Base-by-base conservation (phyloP, 2,797 vertebrate species). In the Trichosurus vulpecula region DNA sequence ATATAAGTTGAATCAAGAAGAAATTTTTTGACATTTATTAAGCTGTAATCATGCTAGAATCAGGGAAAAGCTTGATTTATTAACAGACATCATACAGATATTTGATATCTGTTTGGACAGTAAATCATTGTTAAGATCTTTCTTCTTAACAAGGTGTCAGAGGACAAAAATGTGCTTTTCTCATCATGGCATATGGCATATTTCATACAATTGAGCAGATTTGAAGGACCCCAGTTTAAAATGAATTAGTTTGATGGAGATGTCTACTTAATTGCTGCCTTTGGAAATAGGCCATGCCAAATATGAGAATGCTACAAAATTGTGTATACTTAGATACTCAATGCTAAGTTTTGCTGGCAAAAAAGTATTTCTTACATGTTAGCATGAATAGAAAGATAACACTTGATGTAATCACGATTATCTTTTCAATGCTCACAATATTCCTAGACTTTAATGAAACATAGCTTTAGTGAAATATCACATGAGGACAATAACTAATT, bases 361-460 rank as follows among this genome's bases (percentile, higher is more conserved):
- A 66, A 58, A 66, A 35, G 57, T 35, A 61, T 8, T 91, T 3
- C n/a, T 3, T 56, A 0, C 53, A 9, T 51, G 47, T 53, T 95
- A 54, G 52, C 1, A 47, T 74, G 30, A 58, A 9, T 57, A 74
- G 8, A 53, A 6, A 0, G 3, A 4, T 95, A 92, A 92, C 0
- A 9, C 2, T n/a, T 90, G 92, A 55, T 3, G 92, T 31, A 29
- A 0, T 35, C 92, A 52, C 29, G 92, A 58, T 54, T 57, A 61
- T 55, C 16, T 92, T 27, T 35, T 25, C n/a, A 13, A 58, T 1
- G 89, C 4, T 74, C 4, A 92, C 94, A 81, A 90, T 58, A 93
- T 94, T 90, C 13, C 31, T 95, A 94, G 87, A 92, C 10, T 81
- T 10, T 87, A 87, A 87, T 51, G 53, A 92, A 93, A 94, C 81